These are phyloP conservation scores for Atherinosoma microstoma DNA, from an alignment of 2,797 vertebrate species.

Conservation along the genomic window DNA sequence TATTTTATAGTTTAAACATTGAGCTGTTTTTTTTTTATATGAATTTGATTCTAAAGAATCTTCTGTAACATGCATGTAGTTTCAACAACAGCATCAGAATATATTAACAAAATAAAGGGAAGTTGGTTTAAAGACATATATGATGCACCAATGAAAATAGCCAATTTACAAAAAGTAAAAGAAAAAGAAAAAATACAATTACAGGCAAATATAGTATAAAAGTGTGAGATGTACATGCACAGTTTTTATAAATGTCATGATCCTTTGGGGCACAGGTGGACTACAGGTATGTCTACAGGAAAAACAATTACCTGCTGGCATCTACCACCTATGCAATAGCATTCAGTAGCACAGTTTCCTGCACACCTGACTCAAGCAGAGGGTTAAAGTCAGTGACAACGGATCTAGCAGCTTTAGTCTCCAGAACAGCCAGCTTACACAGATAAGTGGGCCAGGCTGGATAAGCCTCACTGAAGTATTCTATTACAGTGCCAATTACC, in stretches of 20 bases:
- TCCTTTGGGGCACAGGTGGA: conserved; percentile 9
- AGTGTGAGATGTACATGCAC: not conserved
- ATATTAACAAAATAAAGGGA: not conserved
- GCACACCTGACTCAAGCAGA: conserved; percentile 69
- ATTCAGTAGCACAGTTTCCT: conserved; percentile 48
- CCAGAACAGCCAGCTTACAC: conserved; percentile 78
- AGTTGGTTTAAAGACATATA: too few species aligned
- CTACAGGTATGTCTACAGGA: conserved; percentile 13
- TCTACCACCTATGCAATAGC: conserved; percentile 41
- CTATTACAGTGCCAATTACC: conserved; percentile 80
- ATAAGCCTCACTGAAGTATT: conserved; percentile 77
- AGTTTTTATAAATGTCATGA: not conserved
- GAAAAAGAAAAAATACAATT: not conserved
- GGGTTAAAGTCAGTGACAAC: conserved; percentile 72
- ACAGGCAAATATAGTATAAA: not conserved
- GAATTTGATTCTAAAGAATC: not conserved
- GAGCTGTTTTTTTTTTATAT: too few species aligned
- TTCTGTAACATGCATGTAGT: not conserved
- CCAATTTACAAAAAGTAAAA: not conserved
- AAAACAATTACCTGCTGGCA: conserved; percentile 19
- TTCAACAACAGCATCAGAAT: not conserved
- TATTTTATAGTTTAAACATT: not conserved
- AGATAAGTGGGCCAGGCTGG: conserved; percentile 75
- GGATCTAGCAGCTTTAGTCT: conserved; percentile 77
- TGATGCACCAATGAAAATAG: not conserved